A percentile compares a stretch with the other conserved stretches of the same genome.
Evolutionary conservation across 2,888 invertebrate species (phyloP).

Genomic region (Drosophila pegasa): DNA sequence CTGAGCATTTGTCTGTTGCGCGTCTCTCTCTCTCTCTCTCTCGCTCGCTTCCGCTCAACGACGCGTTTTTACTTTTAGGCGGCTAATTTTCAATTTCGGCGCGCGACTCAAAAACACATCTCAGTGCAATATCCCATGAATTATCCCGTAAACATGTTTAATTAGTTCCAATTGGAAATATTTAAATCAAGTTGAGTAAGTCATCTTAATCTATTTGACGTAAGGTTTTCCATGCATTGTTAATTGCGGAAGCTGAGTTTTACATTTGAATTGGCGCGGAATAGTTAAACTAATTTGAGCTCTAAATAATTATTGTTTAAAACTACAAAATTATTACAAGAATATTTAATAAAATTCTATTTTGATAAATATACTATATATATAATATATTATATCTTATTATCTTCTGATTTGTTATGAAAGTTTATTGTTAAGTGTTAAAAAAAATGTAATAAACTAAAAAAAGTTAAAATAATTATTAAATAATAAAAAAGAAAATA

Average conservation of each 20-base stretch:
- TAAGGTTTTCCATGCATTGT: not conserved
- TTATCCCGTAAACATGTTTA: not conserved
- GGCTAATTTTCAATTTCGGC: constrained; percentile 38
- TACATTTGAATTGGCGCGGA: not conserved
- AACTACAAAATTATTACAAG: no score
- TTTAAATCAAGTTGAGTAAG: constrained; percentile 25
- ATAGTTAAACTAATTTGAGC: not conserved
- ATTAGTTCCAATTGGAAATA: not conserved
- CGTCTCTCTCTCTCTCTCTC: constrained; percentile 5
- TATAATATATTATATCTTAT: no score
- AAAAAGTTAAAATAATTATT: no score
- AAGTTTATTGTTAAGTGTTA: no score
- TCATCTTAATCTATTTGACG: not conserved
- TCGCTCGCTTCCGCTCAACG: constrained; percentile 7
- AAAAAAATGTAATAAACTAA: no score
- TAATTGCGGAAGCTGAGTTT: not conserved
- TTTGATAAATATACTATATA: no score
- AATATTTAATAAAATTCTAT: no score
- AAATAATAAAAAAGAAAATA: no score
- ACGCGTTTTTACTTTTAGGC: constrained; percentile 55
- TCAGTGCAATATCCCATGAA: constrained; percentile 2
- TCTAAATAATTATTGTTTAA: not conserved
- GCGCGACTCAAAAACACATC: constrained; percentile 15
- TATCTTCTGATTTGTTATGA: no score
- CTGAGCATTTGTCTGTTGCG: constrained; percentile 16